These are phyloP conservation scores for Leucania comma DNA, from an alignment of 2,888 invertebrate genomes.

Conservation along the genomic window DNA sequence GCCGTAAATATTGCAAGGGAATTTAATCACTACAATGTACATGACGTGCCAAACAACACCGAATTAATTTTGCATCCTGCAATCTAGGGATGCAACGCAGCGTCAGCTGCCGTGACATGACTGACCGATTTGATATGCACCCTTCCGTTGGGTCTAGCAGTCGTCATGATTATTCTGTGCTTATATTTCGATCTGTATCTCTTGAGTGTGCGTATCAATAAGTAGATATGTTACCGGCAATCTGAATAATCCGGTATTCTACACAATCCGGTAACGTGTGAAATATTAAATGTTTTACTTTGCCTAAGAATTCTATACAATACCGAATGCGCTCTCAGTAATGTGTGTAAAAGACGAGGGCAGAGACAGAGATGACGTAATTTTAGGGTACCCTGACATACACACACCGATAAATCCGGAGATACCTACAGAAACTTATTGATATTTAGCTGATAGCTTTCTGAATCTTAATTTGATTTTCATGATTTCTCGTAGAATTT, in stretches of 20 bases:
- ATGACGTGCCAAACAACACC: conserved; percentile 69
- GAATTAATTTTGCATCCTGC: conserved; percentile 86
- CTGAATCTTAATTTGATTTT: background rate
- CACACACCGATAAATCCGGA: background rate
- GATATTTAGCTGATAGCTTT: background rate
- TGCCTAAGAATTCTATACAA: no score
- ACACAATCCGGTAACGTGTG: no score
- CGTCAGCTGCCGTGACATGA: conserved; percentile 81
- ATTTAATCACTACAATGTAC: conserved; percentile 60
- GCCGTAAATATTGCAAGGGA: conserved; percentile 36
- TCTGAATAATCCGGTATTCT: no score
- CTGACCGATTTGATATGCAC: conserved; percentile 88
- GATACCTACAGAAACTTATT: background rate
- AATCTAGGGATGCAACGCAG: conserved; percentile 84
- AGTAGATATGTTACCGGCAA: no score
- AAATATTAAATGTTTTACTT: no score
- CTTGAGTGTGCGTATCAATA: conserved; percentile 1
- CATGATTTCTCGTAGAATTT: background rate
- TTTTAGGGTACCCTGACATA: no score
- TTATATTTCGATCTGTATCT: conserved; percentile 47
- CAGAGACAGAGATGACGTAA: no score
- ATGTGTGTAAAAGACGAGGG: no score
- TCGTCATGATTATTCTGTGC: conserved; percentile 61
- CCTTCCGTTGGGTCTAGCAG: conserved; percentile 76
- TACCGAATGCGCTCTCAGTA: no score